Conservation (phyloP, 2,888 invertebrate species). For the Plutella xylostella region DNA sequence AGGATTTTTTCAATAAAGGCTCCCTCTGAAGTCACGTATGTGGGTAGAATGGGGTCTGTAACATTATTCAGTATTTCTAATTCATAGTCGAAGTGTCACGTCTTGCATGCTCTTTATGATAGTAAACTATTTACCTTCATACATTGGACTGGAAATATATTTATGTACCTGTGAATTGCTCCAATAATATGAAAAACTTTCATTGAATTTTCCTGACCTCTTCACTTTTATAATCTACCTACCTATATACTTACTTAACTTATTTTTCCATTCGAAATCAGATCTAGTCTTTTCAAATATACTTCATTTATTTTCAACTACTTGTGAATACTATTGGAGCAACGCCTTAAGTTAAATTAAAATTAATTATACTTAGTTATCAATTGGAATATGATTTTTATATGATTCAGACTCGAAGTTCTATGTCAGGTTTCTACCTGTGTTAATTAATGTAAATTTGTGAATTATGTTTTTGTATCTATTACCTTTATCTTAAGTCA, state of each 20-base stretch:
- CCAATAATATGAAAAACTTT: conserved; percentile 40
- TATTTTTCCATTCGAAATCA: no score
- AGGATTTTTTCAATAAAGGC: no score
- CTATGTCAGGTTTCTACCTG: conserved; percentile 5
- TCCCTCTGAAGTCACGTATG: no score
- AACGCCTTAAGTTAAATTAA: conserved; percentile 28
- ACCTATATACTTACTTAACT: no score
- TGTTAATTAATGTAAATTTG: conserved; percentile 31
- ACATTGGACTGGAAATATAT: conserved; percentile 15
- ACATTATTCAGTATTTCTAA: neutral
- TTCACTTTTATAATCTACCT: conserved; percentile 17
- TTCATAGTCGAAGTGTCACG: neutral
- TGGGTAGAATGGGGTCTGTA: neutral
- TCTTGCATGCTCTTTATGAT: conserved; percentile 2
- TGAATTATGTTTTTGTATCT: conserved; percentile 55
- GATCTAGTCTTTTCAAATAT: no score
- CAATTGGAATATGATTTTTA: conserved; percentile 23
- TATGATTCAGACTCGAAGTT: conserved; percentile 23
- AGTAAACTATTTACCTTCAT: neutral
- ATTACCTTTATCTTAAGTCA: conserved; percentile 52
- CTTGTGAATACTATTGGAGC: conserved; percentile 57
- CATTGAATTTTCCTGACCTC: conserved; percentile 16
- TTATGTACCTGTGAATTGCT: conserved; percentile 59
- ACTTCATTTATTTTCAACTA: no score
- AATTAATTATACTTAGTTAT: neutral